Base-by-base conservation (phyloP, 2,797 vertebrate species). In the Erpetoichthys calabaricus region DNA sequence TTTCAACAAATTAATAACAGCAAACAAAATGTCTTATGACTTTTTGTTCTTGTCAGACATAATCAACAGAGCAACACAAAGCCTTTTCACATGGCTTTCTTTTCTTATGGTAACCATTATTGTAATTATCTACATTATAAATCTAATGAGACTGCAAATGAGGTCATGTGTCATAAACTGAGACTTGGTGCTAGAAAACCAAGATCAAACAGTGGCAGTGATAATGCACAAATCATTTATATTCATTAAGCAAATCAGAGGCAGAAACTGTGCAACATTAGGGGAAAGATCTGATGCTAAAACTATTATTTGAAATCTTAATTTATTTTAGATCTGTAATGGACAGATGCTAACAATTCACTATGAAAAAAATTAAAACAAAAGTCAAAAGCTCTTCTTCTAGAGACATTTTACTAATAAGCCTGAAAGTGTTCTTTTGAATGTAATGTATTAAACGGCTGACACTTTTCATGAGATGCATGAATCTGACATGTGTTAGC, bases 31-130 rank as follows among this genome's bases (percentile, higher is more conserved):
- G 50, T 9, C 50, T n/a, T 9, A n/a, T 51, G 50, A 51, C 41
- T 54, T 54, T 54, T 25, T 54, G 53, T 54, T 42, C 53, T 54
- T 54, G 53, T 54, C 53, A 41, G 53, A 54, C 25, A 54, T 60
- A 70, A 73, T 73, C 74, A 77, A 66, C 6, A 66, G 60, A 72
- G 69, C 70, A 59, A 65, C 58, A 73, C 59, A 70, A 60, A 75
- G 53, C n/a, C 49, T 60, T 8, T 64, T 71, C 66, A 57, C 59
- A 52, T 69, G 54, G 10, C 55, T 56, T 72, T 54, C 6, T 70
- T 74, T 77, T 71, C 63, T 72, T 60, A 61, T 45, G 61, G 60
- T 61, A 75, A 59, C 44, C 57, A 59, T 68, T 60, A 69, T 47
- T 67, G 45, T 60, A 75, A 73, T 70, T 76, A 73, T 57, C 44